These are phyloP conservation scores for Thoracochromis brauschi DNA, from an alignment of 2,113 vertebrate species.

Conservation along the genomic window DNA sequence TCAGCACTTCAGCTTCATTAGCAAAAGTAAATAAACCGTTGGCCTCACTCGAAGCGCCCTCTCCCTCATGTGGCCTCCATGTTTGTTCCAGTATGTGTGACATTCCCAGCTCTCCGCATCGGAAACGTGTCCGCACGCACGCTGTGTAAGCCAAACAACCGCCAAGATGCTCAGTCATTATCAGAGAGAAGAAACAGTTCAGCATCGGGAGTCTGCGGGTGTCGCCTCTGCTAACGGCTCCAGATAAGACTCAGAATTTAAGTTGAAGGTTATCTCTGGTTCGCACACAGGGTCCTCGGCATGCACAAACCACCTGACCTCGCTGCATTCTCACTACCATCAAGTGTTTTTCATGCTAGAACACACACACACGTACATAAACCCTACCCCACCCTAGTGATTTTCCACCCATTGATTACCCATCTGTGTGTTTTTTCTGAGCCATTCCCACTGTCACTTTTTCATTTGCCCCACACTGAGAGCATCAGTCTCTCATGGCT, in stretches of 20 bases:
- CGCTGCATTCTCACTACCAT: not conserved
- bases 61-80: not conserved
- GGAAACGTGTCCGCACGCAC: not conserved
- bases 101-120: not conserved
- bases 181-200: not conserved
- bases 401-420: constrained; percentile 60
- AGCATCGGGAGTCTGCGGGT: not conserved
- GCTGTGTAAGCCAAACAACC: not conserved
- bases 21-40: not conserved
- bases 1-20: not conserved
- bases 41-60: not conserved
- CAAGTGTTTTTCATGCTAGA: not conserved
- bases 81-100: not conserved
- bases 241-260: constrained; percentile 39
- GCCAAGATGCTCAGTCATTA: not conserved
- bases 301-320: not conserved
- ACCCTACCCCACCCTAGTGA: not conserved
- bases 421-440: not conserved
- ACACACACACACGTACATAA: not conserved
- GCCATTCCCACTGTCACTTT: not conserved
- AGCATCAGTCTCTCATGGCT: not conserved
- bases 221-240: not conserved
- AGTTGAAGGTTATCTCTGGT: constrained; percentile 52
- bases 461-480: not conserved
- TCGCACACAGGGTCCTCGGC: not conserved